These are phyloP conservation scores for Steromphala cineraria DNA, from an alignment of 2,888 invertebrate species.

Conservation along the genomic window DNA sequence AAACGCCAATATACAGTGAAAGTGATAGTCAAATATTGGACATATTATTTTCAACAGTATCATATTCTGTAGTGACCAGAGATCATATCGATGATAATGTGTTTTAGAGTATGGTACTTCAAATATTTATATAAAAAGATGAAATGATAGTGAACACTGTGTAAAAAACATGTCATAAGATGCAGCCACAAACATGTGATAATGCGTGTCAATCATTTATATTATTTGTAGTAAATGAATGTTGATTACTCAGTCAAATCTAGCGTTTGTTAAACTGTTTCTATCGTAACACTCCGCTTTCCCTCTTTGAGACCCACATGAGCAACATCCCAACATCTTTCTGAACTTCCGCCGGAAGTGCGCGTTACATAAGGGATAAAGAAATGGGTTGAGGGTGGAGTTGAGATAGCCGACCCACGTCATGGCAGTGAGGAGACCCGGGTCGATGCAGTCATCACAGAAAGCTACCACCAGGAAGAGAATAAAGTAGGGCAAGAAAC, in stretches of 20 bases:
- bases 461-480: constrained; percentile 79
- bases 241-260: constrained; percentile 48
- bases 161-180: too few species aligned
- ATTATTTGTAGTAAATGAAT: too few species aligned
- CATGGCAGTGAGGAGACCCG: constrained; percentile 75
- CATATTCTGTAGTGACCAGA: too few species aligned
- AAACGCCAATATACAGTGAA: too few species aligned
- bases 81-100: too few species aligned
- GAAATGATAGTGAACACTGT: too few species aligned
- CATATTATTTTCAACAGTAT: too few species aligned
- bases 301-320: constrained; percentile 21
- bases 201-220: too few species aligned
- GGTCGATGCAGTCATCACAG: constrained; percentile 76
- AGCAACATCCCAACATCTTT: constrained; percentile 58
- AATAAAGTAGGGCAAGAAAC: constrained; percentile 80
- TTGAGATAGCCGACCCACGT: constrained; percentile 79
- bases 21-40: too few species aligned
- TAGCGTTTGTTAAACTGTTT: constrained; percentile 55
- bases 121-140: too few species aligned
- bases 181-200: too few species aligned
- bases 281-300: constrained; percentile 40
- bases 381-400: constrained; percentile 77
- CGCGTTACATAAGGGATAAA: constrained; percentile 78
- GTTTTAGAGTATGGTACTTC: too few species aligned
- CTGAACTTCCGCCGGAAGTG: constrained; percentile 76